phyloP scores from a whole-genome alignment of 2,113 vertebrate genomes.

The Onychostruthus taczanowskii region DNA sequence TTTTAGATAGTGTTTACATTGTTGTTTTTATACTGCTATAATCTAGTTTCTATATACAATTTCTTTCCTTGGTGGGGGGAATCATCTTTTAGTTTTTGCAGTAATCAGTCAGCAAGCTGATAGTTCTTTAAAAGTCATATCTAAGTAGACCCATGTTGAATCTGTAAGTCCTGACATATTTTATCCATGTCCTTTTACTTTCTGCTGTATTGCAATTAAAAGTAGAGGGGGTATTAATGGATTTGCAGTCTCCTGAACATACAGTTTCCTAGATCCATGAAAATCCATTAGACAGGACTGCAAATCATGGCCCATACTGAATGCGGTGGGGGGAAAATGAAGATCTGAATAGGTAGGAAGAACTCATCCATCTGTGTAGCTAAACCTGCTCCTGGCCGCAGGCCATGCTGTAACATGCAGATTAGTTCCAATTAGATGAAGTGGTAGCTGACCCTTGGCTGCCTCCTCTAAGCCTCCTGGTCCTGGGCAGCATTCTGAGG shows the following conservation, averaged over 20 bases:
- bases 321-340: background rate
- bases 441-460: constrained; percentile 46
- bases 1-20: background rate
- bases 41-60: background rate
- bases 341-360: background rate
- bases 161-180: background rate
- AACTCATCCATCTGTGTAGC: background rate
- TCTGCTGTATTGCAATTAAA: background rate
- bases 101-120: background rate
- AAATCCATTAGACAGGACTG: background rate
- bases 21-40: background rate
- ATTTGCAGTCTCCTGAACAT: background rate
- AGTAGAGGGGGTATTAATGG: background rate
- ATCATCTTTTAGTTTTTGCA: background rate
- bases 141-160: background rate
- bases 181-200: background rate
- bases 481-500: background rate
- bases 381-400: constrained; percentile 19
- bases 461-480: constrained; percentile 5
- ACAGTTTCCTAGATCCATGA: background rate
- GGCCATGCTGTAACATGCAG: background rate
- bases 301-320: background rate
- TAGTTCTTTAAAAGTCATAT: background rate
- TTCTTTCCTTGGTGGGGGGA: background rate
- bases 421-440: constrained; percentile 44